Base-by-base conservation (phyloP, 2,113 vertebrate species). In the Candoia aspera region DNA sequence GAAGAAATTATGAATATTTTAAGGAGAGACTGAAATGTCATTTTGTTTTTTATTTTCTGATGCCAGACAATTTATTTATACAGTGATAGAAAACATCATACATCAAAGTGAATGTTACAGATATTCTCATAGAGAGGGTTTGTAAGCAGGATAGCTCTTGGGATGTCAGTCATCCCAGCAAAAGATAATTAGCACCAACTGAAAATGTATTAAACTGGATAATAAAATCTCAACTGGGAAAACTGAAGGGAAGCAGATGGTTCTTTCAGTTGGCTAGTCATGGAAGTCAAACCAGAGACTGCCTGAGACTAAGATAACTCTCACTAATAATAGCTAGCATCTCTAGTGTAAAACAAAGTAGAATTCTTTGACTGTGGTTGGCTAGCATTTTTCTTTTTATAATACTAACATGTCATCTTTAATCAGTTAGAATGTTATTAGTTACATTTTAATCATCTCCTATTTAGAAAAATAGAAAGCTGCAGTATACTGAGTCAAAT, bases 201-300 rank as follows among this genome's bases (percentile, higher is more conserved):
- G 42, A 92, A 58, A 92, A 29, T 92, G 86, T 92, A 87, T 88
- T 54, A 53, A 58, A 42, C 68, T 89, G 57, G 62, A 68, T 92
- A 88, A 88, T 92, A 92, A 92, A 88, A 87, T n/a, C 64, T 88
- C 91, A 88, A 62, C 68, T 84, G 68, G 86, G 91, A 92, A 92
- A 88, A 92, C 46, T 84, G 86, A 88, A 88, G 19, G 42, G 46
- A 89, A 88, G 91, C 91, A 92, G 73, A 89, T 92, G 86, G 86
- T 92, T 88, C 86, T 59, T 92, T 73, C 62, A 91, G 85, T 59
- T 87, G 91, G 53, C 68, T 92, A 58, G 86, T 42, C 68, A 88
- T 84, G 57, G 87, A 92, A 92, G 86, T 88, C 55, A 84, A 84
- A 92, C 42, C 29, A 84, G 68, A 92, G 68, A 92, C 55, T 46